These are phyloP conservation scores for Brienomyrus longianalis DNA, from an alignment of 2,113 vertebrate species.

Conservation along the genomic window DNA sequence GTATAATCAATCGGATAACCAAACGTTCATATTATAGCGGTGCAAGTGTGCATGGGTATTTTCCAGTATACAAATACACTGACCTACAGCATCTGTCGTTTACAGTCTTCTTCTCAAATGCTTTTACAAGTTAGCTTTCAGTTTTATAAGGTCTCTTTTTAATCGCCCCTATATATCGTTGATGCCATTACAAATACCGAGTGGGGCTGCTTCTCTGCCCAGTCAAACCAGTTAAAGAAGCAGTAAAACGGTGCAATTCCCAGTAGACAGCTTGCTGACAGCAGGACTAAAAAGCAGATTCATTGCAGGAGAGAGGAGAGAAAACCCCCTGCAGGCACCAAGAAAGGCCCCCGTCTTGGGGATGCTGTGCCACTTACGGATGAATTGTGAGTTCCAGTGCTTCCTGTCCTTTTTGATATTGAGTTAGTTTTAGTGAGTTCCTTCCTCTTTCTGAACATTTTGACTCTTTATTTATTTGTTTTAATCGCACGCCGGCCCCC, in stretches of 20 bases:
- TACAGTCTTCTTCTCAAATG: background rate
- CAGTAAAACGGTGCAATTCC: background rate
- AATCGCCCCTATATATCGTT: background rate
- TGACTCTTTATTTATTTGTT: background rate
- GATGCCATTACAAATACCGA: background rate
- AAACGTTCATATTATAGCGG: background rate
- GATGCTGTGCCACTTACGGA: constrained; percentile 56
- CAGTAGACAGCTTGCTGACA: background rate
- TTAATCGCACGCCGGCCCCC: background rate
- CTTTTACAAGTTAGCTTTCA: background rate
- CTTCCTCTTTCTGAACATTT: constrained; percentile 76
- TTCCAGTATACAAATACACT: background rate
- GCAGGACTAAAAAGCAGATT: background rate
- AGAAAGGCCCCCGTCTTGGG: background rate
- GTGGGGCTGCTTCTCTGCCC: background rate
- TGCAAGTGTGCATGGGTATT: background rate
- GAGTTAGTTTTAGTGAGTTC: constrained; percentile 74
- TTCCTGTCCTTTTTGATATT: constrained; percentile 75
- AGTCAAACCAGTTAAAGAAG: background rate
- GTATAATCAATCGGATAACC: background rate
- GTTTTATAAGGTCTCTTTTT: background rate
- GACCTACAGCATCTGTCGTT: background rate
- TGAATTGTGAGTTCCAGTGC: constrained; percentile 54
- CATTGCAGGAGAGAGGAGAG: background rate
- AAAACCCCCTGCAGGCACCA: background rate